Evolutionary conservation across 1,140 invertebrate genomes (phyloP), one percentile per base, ranked within the genome.

Genomic region (Anthonomus grandis): DNA sequence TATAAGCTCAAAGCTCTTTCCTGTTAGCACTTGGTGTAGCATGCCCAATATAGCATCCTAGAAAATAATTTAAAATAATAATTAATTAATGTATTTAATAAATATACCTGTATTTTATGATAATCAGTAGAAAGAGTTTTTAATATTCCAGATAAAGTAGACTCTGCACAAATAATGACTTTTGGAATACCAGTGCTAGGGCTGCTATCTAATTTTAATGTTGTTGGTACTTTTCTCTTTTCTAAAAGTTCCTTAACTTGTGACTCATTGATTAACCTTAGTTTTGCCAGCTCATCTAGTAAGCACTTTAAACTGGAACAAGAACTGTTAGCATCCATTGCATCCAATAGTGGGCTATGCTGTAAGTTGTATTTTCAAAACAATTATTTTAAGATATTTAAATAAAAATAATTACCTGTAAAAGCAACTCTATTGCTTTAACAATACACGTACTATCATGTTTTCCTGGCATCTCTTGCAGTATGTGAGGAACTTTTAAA

Each of bases 71-170:
- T 17, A 2, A 17, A 17, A n/a, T 41, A 41, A n/a, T n/a, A n/a
- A 41, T 41, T 18, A 17, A 41, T 5, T 41, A 2, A n/a, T 17
- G 2, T 1, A 41, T 13, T 41, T 41, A 1, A 17, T n/a, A n/a
- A n/a, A 46, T 31, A 22, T 47, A 65, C 88, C 71, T 93, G 91
- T 60, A 90, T 93, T 79, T 95, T 95, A 39, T 85, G 84, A 69
- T 87, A 90, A 74, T 95, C 92, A 5, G 89, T 85, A 64, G 90
- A 85, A 15, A 95, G 72, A 3, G 89, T 92, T 73, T 93, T 95
- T 0, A 96, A 77, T 60, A 97, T 90, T 4, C 87, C 89, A 10
- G 85, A 83, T 2, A 96, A 76, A 0, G 93, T 94, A 6, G 89
- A 85, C 73, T 96, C 92, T 3, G 92, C 92, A 63, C 87, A 81